Evolutionary conservation across 2,797 vertebrate genomes (phyloP).

Genomic region (Eremophila alpestris): DNA sequence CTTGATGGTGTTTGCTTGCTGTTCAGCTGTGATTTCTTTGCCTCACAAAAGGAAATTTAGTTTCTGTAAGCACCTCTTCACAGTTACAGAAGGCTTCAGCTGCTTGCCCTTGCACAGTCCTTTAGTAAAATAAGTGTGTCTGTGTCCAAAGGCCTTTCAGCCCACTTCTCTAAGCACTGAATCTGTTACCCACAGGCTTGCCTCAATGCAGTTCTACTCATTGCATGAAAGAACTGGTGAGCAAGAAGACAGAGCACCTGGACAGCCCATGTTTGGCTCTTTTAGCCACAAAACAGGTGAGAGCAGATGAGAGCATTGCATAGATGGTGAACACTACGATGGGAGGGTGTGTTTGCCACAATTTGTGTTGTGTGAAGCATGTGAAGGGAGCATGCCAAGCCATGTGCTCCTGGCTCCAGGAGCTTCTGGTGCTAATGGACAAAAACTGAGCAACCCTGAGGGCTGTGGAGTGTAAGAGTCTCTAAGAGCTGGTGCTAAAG

Average conservation of each 20-base stretch:
- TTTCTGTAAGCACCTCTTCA: not conserved
- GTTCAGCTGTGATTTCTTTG: not conserved
- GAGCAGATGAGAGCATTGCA: not conserved
- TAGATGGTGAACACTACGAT: rapidly evolving
- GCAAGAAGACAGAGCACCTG: not conserved
- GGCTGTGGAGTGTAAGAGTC: not conserved
- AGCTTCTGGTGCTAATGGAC: not conserved
- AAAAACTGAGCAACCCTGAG: not conserved
- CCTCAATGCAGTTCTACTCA: not conserved
- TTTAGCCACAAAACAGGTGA: not conserved
- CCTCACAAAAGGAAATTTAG: not conserved
- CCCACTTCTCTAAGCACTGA: not conserved
- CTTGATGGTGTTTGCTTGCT: not conserved
- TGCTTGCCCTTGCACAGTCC: not conserved
- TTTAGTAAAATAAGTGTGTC: not conserved
- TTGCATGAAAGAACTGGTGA: not conserved
- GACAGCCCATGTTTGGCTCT: not conserved
- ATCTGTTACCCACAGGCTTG: not conserved
- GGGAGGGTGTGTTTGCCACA: not conserved
- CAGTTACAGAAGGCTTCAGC: not conserved
- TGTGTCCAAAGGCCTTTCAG: not conserved
- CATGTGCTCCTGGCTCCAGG: not conserved
- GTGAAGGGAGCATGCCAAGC: not conserved
- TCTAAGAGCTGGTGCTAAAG: not conserved
- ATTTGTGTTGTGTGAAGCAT: not conserved